phyloP scores from a whole-genome alignment of 1,140 invertebrate species.

The Apolygus lucorum region DNA sequence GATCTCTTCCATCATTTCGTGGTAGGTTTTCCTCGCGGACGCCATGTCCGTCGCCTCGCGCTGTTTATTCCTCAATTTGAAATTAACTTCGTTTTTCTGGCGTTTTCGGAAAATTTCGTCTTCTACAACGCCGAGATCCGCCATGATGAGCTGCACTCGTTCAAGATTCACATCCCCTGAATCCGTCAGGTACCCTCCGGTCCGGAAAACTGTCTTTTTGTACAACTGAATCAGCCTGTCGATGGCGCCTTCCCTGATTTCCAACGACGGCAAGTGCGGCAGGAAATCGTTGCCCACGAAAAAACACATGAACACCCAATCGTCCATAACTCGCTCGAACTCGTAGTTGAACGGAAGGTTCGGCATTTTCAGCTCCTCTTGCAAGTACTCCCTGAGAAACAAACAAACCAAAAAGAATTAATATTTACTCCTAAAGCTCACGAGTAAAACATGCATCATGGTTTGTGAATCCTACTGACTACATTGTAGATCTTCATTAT shows the following conservation, averaged over 20 bases:
- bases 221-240: slow-evolving; percentile 90
- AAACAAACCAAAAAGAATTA: too few relatives aligned
- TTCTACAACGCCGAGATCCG: slow-evolving; percentile 84
- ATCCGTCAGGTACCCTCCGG: slow-evolving; percentile 88
- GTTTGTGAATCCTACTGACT: too few relatives aligned
- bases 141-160: slow-evolving; percentile 89
- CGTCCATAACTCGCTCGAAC: slow-evolving; percentile 85
- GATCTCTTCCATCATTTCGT: slow-evolving; percentile 17
- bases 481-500: too few relatives aligned
- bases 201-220: slow-evolving; percentile 91
- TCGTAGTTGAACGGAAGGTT: slow-evolving; percentile 87
- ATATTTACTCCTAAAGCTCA: too few relatives aligned
- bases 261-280: slow-evolving; percentile 94
- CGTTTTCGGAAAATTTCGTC: slow-evolving; percentile 95
- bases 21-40: slow-evolving; percentile 36
- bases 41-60: slow-evolving; percentile 46
- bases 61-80: slow-evolving; percentile 66
- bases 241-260: slow-evolving; percentile 96
- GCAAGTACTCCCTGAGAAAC: slow-evolving; percentile 73
- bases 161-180: slow-evolving; percentile 88
- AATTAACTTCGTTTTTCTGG: slow-evolving; percentile 75
- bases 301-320: slow-evolving; percentile 99
- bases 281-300: slow-evolving; percentile 99
- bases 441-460: too few relatives aligned
- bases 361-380: slow-evolving; percentile 83